A percentile compares a stretch with the other conserved stretches of the same genome.
Evolutionary conservation across 2,888 invertebrate species (phyloP).

Genomic region (Amorpha juglandis): DNA sequence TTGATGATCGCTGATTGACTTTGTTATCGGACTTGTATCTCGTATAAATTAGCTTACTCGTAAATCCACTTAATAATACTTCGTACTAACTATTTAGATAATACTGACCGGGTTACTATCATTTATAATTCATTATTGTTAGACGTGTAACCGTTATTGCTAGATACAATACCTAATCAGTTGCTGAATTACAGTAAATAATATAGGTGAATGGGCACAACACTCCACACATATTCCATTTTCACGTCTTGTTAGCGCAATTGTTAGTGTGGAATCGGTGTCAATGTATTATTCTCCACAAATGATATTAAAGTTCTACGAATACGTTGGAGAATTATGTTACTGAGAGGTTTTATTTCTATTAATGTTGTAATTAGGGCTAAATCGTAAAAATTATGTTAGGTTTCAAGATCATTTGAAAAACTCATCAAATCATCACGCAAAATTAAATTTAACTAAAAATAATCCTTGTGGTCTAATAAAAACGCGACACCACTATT

Average conservation of each 20-base stretch:
- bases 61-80: constrained; percentile 46
- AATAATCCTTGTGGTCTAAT: too few species aligned
- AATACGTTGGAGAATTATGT: neutral
- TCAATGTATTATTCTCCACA: constrained; percentile 30
- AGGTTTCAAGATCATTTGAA: too few species aligned
- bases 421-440: too few species aligned
- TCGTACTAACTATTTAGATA: constrained; percentile 10
- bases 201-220: constrained; percentile 51
- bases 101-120: neutral
- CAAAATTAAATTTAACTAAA: too few species aligned
- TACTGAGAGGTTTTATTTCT: neutral
- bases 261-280: constrained; percentile 44
- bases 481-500: too few species aligned
- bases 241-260: constrained; percentile 65
- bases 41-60: constrained; percentile 53
- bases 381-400: too few species aligned
- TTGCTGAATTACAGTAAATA: constrained; percentile 26
- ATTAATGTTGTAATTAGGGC: too few species aligned
- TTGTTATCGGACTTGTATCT: constrained; percentile 62
- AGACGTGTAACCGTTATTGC: constrained; percentile 46
- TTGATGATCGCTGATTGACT: constrained; percentile 67
- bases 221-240: constrained; percentile 53
- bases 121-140: constrained; percentile 26
- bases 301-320: constrained; percentile 20
- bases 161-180: constrained; percentile 33